A percentile compares a stretch with the other conserved stretches of the same genome.
Evolutionary conservation across 2,113 vertebrate genomes (phyloP).

Genomic region (human (Homo sapiens)): GRCh38 chr2:63862001-63862500

Average conservation of each 20-base stretch:
- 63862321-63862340: conserved; percentile 5
- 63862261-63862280: neutral
- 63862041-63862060: neutral
- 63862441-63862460: neutral
- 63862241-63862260: conserved; percentile 23
- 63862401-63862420: neutral
- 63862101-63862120: conserved; percentile 4
- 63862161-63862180: conserved; percentile 31
- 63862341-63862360: conserved; percentile 2
- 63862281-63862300: conserved; percentile 21
- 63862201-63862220: neutral
- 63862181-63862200: neutral
- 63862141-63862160: neutral
- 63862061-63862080: neutral
- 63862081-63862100: neutral
- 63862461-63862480: neutral
- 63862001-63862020: neutral
- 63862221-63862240: neutral
- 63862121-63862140: neutral
- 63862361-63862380: neutral
- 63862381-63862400: neutral
- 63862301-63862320: neutral
- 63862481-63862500: neutral
- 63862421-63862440: neutral
- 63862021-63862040: neutral